Conservation (phyloP, 2,888 invertebrate genomes). For the Antheraea assamensis region DNA sequence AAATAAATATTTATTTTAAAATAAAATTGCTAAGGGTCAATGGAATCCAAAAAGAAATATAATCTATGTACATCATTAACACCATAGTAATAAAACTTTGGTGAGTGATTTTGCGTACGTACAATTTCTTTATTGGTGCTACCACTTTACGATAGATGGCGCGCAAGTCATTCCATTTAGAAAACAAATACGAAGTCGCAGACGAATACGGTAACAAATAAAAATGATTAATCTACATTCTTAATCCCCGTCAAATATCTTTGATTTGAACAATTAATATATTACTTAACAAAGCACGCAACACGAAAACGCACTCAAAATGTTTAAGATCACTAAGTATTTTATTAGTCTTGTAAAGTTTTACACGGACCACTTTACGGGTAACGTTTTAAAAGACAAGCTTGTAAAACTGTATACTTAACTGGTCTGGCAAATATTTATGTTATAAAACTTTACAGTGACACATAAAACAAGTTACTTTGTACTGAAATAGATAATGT, state of each 20-base stretch:
- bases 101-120: too few relatives aligned
- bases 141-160: too few relatives aligned
- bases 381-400: background rate
- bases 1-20: too few relatives aligned
- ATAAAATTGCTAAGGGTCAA: too few relatives aligned
- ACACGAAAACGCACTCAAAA: constrained; percentile 11
- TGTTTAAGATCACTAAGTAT: constrained; percentile 11
- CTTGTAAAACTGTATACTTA: constrained; percentile 10
- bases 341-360: constrained; percentile 13
- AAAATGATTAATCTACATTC: background rate
- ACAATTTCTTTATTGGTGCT: too few relatives aligned
- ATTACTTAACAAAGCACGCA: background rate
- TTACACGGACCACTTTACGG: background rate
- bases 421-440: constrained; percentile 3
- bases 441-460: background rate
- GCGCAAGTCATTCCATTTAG: too few relatives aligned
- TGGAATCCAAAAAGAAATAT: too few relatives aligned
- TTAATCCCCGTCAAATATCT: background rate
- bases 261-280: background rate
- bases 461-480: background rate
- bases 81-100: too few relatives aligned
- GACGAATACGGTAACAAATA: too few relatives aligned
- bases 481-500: background rate
- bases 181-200: too few relatives aligned
- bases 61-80: too few relatives aligned